phyloP scores from a whole-genome alignment of 2,888 invertebrate genomes.

The Ceramica pisi region DNA sequence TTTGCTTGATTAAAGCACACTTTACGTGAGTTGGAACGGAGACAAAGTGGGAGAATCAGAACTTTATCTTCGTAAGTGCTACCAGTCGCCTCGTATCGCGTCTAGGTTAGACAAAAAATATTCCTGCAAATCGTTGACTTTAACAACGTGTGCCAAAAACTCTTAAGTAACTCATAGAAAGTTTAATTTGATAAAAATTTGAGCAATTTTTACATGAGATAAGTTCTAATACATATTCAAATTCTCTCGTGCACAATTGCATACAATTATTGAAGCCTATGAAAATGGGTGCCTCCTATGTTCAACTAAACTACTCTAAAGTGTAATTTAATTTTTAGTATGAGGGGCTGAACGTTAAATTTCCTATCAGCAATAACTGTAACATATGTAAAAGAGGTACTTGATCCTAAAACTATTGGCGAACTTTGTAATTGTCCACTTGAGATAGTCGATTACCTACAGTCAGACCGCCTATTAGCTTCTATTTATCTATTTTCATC shows the following conservation, averaged over 20 bases:
- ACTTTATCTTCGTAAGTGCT: background rate
- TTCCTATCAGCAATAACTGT: slow-evolving; percentile 17
- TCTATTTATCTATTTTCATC: background rate
- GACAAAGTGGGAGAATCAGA: background rate
- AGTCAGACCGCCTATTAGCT: background rate
- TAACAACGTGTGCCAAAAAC: too few relatives aligned
- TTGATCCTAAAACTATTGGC: slow-evolving; percentile 2
- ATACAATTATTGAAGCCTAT: background rate
- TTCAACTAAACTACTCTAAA: background rate
- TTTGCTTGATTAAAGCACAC: slow-evolving; percentile 37
- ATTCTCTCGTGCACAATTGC: background rate
- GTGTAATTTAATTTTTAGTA: slow-evolving; percentile 4
- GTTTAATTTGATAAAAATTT: too few relatives aligned
- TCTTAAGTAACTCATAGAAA: too few relatives aligned
- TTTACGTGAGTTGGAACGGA: background rate
- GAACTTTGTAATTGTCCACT: slow-evolving; percentile 23
- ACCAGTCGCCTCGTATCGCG: background rate
- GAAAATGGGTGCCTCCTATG: too few relatives aligned
- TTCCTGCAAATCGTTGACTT: too few relatives aligned
- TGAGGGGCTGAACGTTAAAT: slow-evolving; percentile 1
- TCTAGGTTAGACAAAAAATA: background rate
- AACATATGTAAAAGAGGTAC: slow-evolving; percentile 27
- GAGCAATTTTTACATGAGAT: too few relatives aligned
- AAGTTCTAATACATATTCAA: background rate
- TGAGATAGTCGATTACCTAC: background rate